Base-by-base conservation (phyloP, 2,888 invertebrate genomes). In the Troilus luridus region DNA sequence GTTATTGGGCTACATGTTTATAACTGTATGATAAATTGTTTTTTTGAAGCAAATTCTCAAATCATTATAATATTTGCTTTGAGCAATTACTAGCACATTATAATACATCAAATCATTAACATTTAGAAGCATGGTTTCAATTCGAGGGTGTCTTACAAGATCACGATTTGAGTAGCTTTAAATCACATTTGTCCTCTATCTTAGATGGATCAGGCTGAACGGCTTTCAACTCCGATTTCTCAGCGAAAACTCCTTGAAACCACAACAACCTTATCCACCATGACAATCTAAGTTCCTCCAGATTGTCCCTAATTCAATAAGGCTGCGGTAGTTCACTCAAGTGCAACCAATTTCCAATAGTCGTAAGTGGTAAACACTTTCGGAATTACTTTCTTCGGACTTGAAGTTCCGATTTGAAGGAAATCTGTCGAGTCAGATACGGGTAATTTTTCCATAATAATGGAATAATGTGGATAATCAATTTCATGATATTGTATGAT, bases 301-400 rank as follows among this genome's bases (percentile, higher is more conserved):
- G 72, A 19, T 77, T 41, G 72, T 77, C 72, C 17, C 72, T 77
- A 77, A 77, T 77, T 77, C 72, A 77, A 77, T 77, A 77, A 77
- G 41, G 7, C 19, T 77, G 72, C 72, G 72, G 72, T 77, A 8
- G 72, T 27, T 77, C 72, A 19, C 27, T 77, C 27, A 77, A 77
- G 72, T 10, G 27, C 72, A 27, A 41, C 72, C 72, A 77, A 77
- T 77, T 77, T 77, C 72, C 41, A 77, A 77, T 14, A 77, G 27
- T 17, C 21, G 72, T 77, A 77, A 77, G 17, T 41, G 72, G 72
- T 17, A 41, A n/a, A 77, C 8, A 41, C 41, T 77, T 77, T 77
- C 72, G 17, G 19, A 77, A 24, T 7, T 77, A 12, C 41, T 41
- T 77, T 27, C 72, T 77, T 77, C 41, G 27, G 41, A 19, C 72